phyloP scores from a whole-genome alignment of 2,888 invertebrate genomes.

The Dexiosoma caninum region DNA sequence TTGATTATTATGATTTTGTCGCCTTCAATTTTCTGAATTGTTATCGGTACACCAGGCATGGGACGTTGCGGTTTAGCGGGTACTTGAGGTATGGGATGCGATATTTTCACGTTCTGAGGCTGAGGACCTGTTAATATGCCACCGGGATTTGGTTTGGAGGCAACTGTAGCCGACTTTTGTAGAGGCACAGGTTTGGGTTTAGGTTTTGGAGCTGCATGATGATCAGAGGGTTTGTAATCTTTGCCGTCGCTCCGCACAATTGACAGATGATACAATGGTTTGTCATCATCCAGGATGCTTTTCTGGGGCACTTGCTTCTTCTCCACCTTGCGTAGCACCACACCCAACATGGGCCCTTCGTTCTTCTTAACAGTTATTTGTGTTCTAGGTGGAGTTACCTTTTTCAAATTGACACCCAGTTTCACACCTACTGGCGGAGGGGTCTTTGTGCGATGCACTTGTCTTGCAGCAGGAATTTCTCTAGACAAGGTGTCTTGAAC shows the following conservation, averaged over 20 bases:
- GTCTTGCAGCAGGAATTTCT: conserved; percentile 70
- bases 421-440: conserved; percentile 76
- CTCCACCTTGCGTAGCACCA: conserved; percentile 76
- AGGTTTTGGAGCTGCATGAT: conserved; percentile 71
- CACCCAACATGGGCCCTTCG: conserved; percentile 75
- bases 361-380: conserved; percentile 74
- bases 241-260: conserved; percentile 75
- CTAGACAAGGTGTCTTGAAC: conserved; percentile 67
- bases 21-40: conserved; percentile 77
- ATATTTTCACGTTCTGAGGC: conserved; percentile 63
- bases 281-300: conserved; percentile 76
- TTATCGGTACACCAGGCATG: conserved; percentile 74
- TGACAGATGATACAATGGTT: conserved; percentile 75
- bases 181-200: conserved; percentile 67
- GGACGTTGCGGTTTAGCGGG: conserved; percentile 69
- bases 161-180: conserved; percentile 68
- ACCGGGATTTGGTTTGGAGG: conserved; percentile 70
- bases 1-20: conserved; percentile 78
- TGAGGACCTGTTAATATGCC: conserved; percentile 74
- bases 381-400: conserved; percentile 74
- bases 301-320: conserved; percentile 75
- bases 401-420: conserved; percentile 74
- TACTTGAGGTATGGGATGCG: conserved; percentile 58
- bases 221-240: conserved; percentile 70
- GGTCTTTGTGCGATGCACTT: conserved; percentile 73